Conservation (phyloP, 2,888 invertebrate genomes). For the Patella pellucida region DNA sequence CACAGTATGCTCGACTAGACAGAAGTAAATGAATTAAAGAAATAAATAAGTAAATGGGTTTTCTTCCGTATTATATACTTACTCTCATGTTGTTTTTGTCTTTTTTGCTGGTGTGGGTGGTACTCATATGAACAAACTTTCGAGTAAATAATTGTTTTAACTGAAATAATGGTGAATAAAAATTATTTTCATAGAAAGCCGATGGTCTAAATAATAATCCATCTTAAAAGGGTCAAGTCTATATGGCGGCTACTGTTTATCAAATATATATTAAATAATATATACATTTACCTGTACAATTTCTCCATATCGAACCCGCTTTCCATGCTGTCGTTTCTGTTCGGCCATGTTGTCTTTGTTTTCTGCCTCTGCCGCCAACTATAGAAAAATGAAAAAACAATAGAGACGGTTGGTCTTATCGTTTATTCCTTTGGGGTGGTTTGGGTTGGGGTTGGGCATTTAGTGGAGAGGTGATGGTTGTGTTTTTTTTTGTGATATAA, state of each 20-base stretch:
- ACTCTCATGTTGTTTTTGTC: constrained; percentile 72
- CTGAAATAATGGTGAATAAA: constrained; percentile 46
- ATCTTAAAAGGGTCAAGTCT: too few species aligned
- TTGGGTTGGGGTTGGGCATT: too few species aligned
- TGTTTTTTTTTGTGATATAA: too few species aligned
- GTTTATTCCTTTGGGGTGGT: too few species aligned
- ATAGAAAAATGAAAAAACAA: constrained; percentile 1
- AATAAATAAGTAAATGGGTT: too few species aligned
- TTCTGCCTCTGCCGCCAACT: constrained; percentile 67
- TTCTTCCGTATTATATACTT: constrained; percentile 22
- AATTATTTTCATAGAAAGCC: not conserved
- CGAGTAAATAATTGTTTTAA: constrained; percentile 68
- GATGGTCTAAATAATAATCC: too few species aligned
- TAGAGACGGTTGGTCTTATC: too few species aligned
- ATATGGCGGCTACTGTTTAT: too few species aligned
- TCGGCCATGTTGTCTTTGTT: constrained; percentile 70
- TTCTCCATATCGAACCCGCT: constrained; percentile 70
- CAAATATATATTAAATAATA: too few species aligned
- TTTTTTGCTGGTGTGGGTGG: constrained; percentile 69
- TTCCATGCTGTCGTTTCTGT: constrained; percentile 70
- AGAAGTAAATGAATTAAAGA: too few species aligned
- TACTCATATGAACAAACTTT: constrained; percentile 71
- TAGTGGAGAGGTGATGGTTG: too few species aligned
- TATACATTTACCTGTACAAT: constrained; percentile 65
- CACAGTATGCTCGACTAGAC: too few species aligned